Evolutionary conservation across 2,888 invertebrate species (phyloP).

Genomic region (Mimachlamys varia): DNA sequence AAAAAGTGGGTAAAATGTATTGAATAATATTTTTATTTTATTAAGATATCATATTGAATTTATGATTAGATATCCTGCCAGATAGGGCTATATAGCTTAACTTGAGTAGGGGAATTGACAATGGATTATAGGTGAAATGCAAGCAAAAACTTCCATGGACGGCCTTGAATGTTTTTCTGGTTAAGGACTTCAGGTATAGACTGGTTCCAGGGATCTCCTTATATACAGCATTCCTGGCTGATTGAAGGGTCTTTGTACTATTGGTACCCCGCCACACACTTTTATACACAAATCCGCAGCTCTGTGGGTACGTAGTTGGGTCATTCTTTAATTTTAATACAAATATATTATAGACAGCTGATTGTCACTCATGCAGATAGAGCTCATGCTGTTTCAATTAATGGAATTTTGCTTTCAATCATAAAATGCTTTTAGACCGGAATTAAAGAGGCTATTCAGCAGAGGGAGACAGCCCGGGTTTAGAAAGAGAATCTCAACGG

Average conservation of each 20-base stretch:
- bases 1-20: neutral
- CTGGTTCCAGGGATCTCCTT: neutral
- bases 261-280: neutral
- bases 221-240: neutral
- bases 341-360: constrained; percentile 16
- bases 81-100: neutral
- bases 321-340: constrained; percentile 30
- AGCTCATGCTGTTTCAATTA: constrained; percentile 8
- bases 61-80: constrained; percentile 3
- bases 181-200: neutral
- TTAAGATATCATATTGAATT: neutral
- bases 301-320: neutral
- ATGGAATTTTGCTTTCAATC: constrained; percentile 26
- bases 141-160: neutral
- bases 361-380: constrained; percentile 18
- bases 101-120: neutral
- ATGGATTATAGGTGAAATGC: neutral
- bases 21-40: neutral
- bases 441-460: neutral
- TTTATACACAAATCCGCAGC: neutral
- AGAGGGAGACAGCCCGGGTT: neutral
- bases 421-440: neutral
- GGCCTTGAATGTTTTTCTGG: constrained; percentile 23
- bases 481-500: neutral
- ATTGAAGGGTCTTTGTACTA: neutral